phyloP scores from a whole-genome alignment of 2,888 invertebrate genomes.

The Thymelicus acteon region DNA sequence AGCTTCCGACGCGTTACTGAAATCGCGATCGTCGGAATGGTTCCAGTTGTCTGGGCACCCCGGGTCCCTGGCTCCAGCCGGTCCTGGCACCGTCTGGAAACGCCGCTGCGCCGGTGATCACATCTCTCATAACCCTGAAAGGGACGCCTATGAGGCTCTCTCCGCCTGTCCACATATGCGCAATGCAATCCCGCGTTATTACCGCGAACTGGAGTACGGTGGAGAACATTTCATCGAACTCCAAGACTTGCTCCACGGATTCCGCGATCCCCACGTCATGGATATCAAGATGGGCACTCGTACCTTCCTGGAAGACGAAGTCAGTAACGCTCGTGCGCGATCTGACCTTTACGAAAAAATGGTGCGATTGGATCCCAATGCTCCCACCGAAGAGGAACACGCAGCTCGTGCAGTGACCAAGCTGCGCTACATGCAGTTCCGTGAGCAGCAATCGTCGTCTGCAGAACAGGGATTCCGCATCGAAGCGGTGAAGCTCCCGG shows the following conservation, averaged over 20 bases:
- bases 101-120: slow-evolving; percentile 90
- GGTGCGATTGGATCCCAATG: slow-evolving; percentile 94
- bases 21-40: slow-evolving; percentile 90
- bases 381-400: slow-evolving; percentile 94
- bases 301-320: slow-evolving; percentile 98
- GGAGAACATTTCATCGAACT: slow-evolving; percentile 96
- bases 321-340: slow-evolving; percentile 93
- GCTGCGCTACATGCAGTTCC: slow-evolving; percentile 97
- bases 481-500: slow-evolving; percentile 96
- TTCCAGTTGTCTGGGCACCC: slow-evolving; percentile 97
- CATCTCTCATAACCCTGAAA: slow-evolving; percentile 89
- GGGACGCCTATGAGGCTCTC: slow-evolving; percentile 91
- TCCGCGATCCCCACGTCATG: slow-evolving; percentile 96
- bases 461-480: slow-evolving; percentile 97
- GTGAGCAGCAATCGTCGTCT: slow-evolving; percentile 97
- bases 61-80: slow-evolving; percentile 96
- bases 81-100: slow-evolving; percentile 97
- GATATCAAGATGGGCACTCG: slow-evolving; percentile 99
- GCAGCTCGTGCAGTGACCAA: slow-evolving; percentile 94
- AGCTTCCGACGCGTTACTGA: slow-evolving; percentile 93
- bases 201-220: slow-evolving; percentile 91
- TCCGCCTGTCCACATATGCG: slow-evolving; percentile 89
- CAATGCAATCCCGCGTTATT: slow-evolving; percentile 92
- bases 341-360: slow-evolving; percentile 97
- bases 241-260: slow-evolving; percentile 96